Evolutionary conservation across 2,888 invertebrate species (phyloP).

Genomic region (Drosophila dives): DNA sequence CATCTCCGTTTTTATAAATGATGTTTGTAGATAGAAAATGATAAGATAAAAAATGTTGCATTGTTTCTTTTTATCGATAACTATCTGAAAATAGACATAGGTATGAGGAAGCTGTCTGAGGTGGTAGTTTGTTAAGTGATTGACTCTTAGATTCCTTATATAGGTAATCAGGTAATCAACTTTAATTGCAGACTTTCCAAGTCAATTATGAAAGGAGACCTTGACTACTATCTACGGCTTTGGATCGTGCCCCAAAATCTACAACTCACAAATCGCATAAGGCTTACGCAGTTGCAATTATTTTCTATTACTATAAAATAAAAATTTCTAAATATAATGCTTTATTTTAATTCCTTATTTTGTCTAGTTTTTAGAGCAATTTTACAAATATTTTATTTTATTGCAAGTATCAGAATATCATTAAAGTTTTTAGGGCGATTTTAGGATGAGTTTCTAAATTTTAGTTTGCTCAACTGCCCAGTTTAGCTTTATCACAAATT

Average conservation of each 20-base stretch:
- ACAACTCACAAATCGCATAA: neutral
- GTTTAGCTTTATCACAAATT: neutral
- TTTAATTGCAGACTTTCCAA: neutral
- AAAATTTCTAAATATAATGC: neutral
- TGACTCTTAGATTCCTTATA: neutral
- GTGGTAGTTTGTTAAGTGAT: neutral
- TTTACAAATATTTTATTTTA: neutral
- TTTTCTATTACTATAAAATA: neutral
- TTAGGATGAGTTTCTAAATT: neutral
- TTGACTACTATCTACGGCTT: neutral
- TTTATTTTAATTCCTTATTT: no score
- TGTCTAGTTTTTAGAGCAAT: neutral
- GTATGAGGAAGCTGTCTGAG: neutral
- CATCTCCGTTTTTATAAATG: neutral
- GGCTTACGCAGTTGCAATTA: no score
- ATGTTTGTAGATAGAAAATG: conserved; percentile 3
- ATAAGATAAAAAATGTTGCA: neutral
- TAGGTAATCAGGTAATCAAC: neutral
- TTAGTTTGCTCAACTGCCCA: neutral
- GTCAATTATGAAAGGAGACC: neutral
- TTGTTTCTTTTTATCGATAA: neutral
- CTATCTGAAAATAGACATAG: neutral
- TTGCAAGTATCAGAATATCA: neutral
- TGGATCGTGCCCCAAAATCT: neutral
- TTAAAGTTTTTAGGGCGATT: neutral